Percentiles rank a stretch among this genome's conserved stretches.
Evolutionary conservation across 2,797 vertebrate species (phyloP).

Genomic region (Knipowitschia caucasica): DNA sequence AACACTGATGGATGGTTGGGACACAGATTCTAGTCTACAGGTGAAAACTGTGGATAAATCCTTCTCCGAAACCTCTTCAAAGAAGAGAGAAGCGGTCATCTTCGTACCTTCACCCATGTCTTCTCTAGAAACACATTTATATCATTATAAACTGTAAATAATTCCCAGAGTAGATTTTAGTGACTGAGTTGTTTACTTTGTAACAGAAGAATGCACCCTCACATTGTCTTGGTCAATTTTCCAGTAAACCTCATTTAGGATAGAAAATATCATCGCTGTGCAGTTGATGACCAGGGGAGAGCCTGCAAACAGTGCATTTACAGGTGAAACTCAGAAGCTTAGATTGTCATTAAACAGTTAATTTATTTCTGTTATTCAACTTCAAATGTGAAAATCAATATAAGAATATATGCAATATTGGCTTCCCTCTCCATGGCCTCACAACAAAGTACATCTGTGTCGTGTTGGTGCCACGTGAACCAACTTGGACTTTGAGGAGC

Average conservation of each 20-base stretch:
- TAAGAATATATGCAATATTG: no score
- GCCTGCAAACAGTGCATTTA: background rate
- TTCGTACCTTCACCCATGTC: fast-evolving
- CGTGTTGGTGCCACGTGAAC: no score
- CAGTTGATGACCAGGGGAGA: slow-evolving; percentile 1
- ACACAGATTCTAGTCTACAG: slow-evolving; percentile 30
- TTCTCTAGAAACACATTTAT: slow-evolving; percentile 14
- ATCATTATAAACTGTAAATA: background rate
- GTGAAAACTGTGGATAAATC: slow-evolving; percentile 42
- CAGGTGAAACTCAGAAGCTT: background rate
- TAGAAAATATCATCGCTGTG: background rate
- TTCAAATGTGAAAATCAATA: no score
- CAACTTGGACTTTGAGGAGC: no score
- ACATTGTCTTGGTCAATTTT: no score
- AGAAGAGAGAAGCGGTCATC: slow-evolving; percentile 33
- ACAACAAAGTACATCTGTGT: no score
- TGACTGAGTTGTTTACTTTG: background rate
- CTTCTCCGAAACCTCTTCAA: slow-evolving; percentile 40
- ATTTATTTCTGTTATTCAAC: no score
- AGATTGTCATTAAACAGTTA: no score
- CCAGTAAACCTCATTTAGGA: background rate
- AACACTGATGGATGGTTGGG: fast-evolving
- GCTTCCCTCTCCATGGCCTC: no score
- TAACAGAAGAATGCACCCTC: background rate
- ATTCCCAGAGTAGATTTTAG: background rate